Conservation (phyloP, 2,888 invertebrate species). For the Epicampocera succincta region DNA sequence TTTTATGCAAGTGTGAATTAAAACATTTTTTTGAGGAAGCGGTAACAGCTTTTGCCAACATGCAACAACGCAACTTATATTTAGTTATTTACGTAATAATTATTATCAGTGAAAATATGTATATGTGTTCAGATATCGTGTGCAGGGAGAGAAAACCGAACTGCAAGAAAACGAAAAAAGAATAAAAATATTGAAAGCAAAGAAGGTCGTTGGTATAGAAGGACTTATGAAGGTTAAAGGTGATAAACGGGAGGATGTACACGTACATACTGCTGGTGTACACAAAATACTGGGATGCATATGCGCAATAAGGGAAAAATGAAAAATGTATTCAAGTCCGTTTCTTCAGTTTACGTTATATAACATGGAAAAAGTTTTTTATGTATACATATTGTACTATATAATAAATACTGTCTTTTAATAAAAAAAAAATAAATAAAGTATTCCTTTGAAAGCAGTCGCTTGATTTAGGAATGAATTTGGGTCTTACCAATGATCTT, state of each 20-base stretch:
- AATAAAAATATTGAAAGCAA: background rate
- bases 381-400: too few species aligned
- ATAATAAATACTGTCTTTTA: background rate
- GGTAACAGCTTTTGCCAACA: slow-evolving; percentile 1
- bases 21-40: background rate
- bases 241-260: slow-evolving; percentile 31
- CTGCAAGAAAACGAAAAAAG: background rate
- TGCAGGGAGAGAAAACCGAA: background rate
- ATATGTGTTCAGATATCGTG: background rate
- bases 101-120: background rate
- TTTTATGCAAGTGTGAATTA: background rate
- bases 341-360: slow-evolving; percentile 26
- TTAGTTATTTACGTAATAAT: slow-evolving; percentile 39
- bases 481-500: slow-evolving; percentile 81
- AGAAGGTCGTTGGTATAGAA: slow-evolving; percentile 53
- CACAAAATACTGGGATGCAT: slow-evolving; percentile 37
- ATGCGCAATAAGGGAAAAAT: slow-evolving; percentile 59
- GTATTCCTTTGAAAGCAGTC: slow-evolving; percentile 20
- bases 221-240: slow-evolving; percentile 68
- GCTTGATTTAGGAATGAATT: slow-evolving; percentile 28
- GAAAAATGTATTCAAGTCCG: slow-evolving; percentile 10
- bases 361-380: slow-evolving; percentile 10
- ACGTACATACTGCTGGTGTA: background rate
- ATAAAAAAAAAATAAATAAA: slow-evolving; percentile 4
- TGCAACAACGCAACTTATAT: slow-evolving; percentile 23